These are phyloP conservation scores for Ptychodera flava DNA, from an alignment of 35 echinoderm and acorn worm species.

Conservation along the genomic window DNA sequence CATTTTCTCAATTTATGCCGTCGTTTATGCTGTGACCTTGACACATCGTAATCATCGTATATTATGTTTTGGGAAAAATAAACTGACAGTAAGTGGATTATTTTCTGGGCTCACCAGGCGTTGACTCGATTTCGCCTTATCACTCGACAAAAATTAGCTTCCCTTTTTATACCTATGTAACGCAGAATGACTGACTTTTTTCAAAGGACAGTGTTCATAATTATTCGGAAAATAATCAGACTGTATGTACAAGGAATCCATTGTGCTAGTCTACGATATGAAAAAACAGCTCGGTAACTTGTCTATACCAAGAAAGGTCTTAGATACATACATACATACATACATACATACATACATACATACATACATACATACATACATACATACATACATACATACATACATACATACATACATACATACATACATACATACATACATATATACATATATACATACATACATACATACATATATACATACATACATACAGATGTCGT, in stretches of 20 bases:
- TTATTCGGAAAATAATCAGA: not conserved
- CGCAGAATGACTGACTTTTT: too few relatives aligned
- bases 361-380: slow-evolving; percentile 2
- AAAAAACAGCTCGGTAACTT: not conserved
- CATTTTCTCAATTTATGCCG: too few relatives aligned
- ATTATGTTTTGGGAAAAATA: too few relatives aligned
- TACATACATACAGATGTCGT: not conserved
- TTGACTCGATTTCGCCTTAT: too few relatives aligned
- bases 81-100: too few relatives aligned
- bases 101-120: too few relatives aligned
- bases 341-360: not conserved
- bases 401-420: not conserved
- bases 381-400: slow-evolving; percentile 2
- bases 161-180: too few relatives aligned
- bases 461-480: not conserved
- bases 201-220: not conserved
- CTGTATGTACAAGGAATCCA: not conserved
- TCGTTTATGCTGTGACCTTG: too few relatives aligned
- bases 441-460: not conserved
- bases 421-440: slow-evolving; percentile 2
- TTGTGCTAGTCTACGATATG: not conserved
- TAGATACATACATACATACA: not conserved
- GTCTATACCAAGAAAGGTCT: not conserved
- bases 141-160: too few relatives aligned
- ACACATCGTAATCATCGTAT: too few relatives aligned